A percentile compares a stretch with the other conserved stretches of the same genome.
Evolutionary conservation across 2,888 invertebrate species (phyloP).

Genomic region (Conops quadrifasciatus): DNA sequence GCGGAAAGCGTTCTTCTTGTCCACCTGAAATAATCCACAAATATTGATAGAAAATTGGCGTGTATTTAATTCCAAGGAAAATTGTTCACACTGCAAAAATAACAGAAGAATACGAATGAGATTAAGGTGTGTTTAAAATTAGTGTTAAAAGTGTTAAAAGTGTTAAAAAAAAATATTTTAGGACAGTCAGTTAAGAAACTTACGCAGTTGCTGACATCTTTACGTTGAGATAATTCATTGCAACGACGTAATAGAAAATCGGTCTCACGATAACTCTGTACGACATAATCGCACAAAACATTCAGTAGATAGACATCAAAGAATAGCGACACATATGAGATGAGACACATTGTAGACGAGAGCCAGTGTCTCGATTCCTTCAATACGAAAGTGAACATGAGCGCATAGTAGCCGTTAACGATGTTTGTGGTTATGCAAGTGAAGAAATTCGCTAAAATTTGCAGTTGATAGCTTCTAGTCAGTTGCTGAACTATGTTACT

Average conservation of each 20-base stretch:
- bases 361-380: not conserved
- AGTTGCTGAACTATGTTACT: conserved; percentile 1
- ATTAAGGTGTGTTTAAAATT: not conserved
- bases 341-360: not conserved
- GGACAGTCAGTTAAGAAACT: not conserved
- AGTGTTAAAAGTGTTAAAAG: not conserved
- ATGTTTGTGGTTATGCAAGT: not conserved
- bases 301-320: conserved; percentile 1
- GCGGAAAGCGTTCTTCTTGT: not conserved
- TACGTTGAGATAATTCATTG: not conserved
- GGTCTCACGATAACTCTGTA: not conserved
- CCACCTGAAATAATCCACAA: not conserved
- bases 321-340: not conserved
- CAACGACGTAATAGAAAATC: not conserved
- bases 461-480: conserved; percentile 1
- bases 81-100: not conserved
- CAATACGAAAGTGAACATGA: not conserved
- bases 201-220: not conserved
- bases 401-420: conserved; percentile 2
- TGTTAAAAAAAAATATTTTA: not conserved
- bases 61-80: not conserved
- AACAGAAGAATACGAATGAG: not conserved
- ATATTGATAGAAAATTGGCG: conserved; percentile 6
- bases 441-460: conserved; percentile 2
- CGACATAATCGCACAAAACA: not conserved